phyloP scores from a whole-genome alignment of 2,113 vertebrate species.

The Albula glossodonta region DNA sequence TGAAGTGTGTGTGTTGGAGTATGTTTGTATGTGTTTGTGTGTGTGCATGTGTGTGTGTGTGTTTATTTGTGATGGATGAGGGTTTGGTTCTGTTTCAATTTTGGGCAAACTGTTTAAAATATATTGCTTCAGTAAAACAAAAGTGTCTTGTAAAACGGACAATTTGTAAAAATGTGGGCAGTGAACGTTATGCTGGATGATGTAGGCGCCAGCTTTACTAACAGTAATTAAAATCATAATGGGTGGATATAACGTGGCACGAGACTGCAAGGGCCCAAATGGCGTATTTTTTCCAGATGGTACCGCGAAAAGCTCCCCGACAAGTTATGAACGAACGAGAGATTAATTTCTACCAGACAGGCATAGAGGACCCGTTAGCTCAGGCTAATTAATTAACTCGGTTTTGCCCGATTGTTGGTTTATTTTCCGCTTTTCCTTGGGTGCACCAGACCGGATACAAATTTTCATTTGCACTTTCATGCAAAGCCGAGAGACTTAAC shows the following conservation, averaged over 20 bases:
- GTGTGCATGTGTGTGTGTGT: background rate
- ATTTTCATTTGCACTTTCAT: background rate
- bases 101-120: background rate
- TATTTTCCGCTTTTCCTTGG: background rate
- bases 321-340: background rate
- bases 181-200: background rate
- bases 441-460: background rate
- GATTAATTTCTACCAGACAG: background rate
- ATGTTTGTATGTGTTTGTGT: background rate
- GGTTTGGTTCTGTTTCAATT: background rate
- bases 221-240: background rate
- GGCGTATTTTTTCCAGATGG: background rate
- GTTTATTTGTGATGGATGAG: background rate
- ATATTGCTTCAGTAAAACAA: background rate
- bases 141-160: background rate
- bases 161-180: background rate
- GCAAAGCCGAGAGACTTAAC: background rate
- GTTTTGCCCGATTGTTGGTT: background rate
- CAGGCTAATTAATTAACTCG: conserved; percentile 4
- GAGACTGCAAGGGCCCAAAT: background rate
- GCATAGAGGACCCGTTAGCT: background rate
- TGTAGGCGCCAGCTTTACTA: background rate
- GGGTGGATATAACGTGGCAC: background rate
- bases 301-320: background rate
- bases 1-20: background rate